These are phyloP conservation scores for Monochamus saltuarius DNA, from an alignment of 1,140 invertebrate genomes.

Conservation along the genomic window DNA sequence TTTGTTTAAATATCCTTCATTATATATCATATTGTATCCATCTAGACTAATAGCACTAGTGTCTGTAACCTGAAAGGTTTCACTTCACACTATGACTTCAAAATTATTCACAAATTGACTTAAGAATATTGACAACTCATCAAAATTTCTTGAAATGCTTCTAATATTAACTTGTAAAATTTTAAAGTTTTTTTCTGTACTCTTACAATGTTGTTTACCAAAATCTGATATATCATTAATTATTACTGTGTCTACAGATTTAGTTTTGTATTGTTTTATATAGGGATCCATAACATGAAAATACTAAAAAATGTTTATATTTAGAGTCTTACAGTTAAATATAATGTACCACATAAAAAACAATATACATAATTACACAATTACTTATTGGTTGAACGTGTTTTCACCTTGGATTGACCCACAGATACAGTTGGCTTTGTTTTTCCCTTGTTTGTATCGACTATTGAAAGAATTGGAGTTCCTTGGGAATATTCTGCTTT, in stretches of 20 bases:
- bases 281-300: conserved; percentile 7
- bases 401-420: too few relatives aligned
- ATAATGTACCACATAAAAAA: too few relatives aligned
- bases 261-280: not conserved
- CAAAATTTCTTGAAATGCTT: conserved; percentile 6
- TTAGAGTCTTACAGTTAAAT: too few relatives aligned
- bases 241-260: not conserved
- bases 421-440: too few relatives aligned
- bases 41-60: conserved; percentile 1
- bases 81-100: conserved; percentile 1
- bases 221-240: not conserved
- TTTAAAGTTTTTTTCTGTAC: not conserved
- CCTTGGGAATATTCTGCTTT: too few relatives aligned
- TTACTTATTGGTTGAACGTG: too few relatives aligned
- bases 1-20: conserved; percentile 4
- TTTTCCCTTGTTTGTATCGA: too few relatives aligned
- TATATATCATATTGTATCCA: conserved; percentile 8
- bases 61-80: conserved; percentile 3
- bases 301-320: too few relatives aligned
- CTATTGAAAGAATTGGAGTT: too few relatives aligned
- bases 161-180: conserved; percentile 8
- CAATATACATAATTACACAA: too few relatives aligned
- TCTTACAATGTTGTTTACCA: not conserved
- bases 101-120: not conserved
- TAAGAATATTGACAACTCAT: conserved; percentile 3